Percentiles rank a stretch among this genome's conserved stretches.
Conservation (phyloP, 2,888 invertebrate genomes). For the Idaea biselata region DNA sequence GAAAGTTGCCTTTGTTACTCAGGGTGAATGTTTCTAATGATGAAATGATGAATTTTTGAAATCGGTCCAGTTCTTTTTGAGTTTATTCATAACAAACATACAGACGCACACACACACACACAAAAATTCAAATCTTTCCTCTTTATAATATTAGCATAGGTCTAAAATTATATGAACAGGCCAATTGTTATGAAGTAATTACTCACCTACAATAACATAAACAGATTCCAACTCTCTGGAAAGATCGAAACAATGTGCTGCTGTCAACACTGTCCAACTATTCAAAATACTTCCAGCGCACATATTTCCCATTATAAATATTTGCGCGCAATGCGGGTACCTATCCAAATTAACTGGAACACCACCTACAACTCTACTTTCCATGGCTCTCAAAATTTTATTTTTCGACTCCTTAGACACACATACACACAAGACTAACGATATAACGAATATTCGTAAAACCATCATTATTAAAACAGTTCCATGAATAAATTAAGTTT, state of each 20-base stretch:
- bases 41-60: too few relatives aligned
- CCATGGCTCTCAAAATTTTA: neutral
- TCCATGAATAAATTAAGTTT: neutral
- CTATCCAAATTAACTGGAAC: conserved; percentile 34
- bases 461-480: neutral
- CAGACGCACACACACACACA: too few relatives aligned
- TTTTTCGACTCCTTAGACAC: neutral
- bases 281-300: conserved; percentile 58
- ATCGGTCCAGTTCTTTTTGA: too few relatives aligned
- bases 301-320: conserved; percentile 51
- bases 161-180: too few relatives aligned
- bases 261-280: conserved; percentile 54
- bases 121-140: too few relatives aligned
- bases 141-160: too few relatives aligned
- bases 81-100: too few relatives aligned
- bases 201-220: conserved; percentile 48
- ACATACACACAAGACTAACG: neutral
- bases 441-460: neutral
- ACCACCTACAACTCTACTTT: conserved; percentile 53
- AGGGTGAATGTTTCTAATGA: too few relatives aligned
- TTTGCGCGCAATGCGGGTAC: conserved; percentile 50
- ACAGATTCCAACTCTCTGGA: conserved; percentile 45
- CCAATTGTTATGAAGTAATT: neutral
- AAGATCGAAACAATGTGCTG: conserved; percentile 59
- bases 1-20: too few relatives aligned